A percentile compares a stretch with the other conserved stretches of the same genome.
Evolutionary conservation across 2,113 vertebrate species (phyloP).

Genomic region (Poecilia latipinna): DNA sequence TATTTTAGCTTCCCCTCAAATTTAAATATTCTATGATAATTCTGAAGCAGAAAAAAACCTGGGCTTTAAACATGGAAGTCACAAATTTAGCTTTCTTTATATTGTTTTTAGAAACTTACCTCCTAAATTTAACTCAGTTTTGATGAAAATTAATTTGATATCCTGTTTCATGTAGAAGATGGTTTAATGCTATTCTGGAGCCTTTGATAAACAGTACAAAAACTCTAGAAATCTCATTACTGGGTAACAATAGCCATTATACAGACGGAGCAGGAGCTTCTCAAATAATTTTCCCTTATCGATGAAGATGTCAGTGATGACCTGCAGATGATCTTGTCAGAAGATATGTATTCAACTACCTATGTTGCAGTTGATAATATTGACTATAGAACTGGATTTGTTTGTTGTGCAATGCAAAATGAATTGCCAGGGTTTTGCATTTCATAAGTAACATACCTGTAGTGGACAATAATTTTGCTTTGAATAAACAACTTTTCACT

Average conservation of each 20-base stretch:
- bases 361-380: constrained; percentile 18
- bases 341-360: constrained; percentile 9
- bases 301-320: constrained; percentile 15
- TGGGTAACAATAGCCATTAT: constrained; percentile 10
- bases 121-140: too few relatives aligned
- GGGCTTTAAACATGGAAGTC: too few relatives aligned
- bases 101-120: too few relatives aligned
- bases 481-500: not conserved
- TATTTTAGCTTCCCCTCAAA: too few relatives aligned
- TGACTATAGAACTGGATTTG: constrained; percentile 20
- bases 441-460: not conserved
- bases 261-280: constrained; percentile 6
- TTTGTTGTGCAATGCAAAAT: constrained; percentile 9
- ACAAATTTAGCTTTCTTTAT: too few relatives aligned
- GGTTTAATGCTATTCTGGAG: too few relatives aligned
- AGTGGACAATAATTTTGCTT: constrained; percentile 2
- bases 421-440: constrained; percentile 15
- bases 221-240: not conserved
- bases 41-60: too few relatives aligned
- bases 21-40: too few relatives aligned
- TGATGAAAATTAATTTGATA: too few relatives aligned
- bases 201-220: too few relatives aligned
- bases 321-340: not conserved
- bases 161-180: too few relatives aligned
- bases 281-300: constrained; percentile 1